Evolutionary conservation across 2,113 vertebrate genomes (phyloP).

Genomic region (Solea senegalensis): DNA sequence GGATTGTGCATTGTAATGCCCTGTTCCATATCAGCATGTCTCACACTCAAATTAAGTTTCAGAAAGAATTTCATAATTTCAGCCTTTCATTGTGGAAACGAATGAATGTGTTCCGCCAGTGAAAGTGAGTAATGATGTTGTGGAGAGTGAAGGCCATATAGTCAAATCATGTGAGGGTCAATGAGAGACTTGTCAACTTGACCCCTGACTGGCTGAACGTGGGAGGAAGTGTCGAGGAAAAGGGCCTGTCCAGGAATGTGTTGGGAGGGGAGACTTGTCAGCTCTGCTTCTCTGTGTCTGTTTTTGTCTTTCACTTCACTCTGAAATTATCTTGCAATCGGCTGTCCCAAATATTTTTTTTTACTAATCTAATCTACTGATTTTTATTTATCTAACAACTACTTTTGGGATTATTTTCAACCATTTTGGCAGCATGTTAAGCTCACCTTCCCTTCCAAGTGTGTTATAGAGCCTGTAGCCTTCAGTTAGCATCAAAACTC

Average conservation of each 20-base stretch:
- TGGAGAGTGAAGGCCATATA: constrained; percentile 68
- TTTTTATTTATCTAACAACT: no score
- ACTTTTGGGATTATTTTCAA: no score
- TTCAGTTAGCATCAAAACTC: no score
- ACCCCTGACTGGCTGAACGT: constrained; percentile 61
- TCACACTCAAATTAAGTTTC: constrained; percentile 41
- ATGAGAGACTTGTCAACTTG: constrained; percentile 77
- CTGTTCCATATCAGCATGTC: not conserved
- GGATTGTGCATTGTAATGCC: constrained; percentile 34
- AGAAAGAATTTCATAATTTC: constrained; percentile 48
- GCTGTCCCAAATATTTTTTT: no score
- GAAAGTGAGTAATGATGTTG: constrained; percentile 61
- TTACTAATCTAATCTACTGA: no score
- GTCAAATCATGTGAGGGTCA: constrained; percentile 62
- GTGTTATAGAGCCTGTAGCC: no score
- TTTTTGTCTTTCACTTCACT: constrained; percentile 27
- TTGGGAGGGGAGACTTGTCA: constrained; percentile 68
- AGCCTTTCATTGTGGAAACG: constrained; percentile 36
- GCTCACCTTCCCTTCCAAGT: no score
- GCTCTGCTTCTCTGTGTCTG: constrained; percentile 31
- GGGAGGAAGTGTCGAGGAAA: constrained; percentile 82
- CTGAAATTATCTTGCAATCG: not conserved
- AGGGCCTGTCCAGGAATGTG: constrained; percentile 82
- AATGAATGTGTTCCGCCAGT: constrained; percentile 56
- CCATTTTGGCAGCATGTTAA: no score